These are phyloP conservation scores for Anoura caudifer DNA, from an alignment of 2,113 vertebrate genomes.

Conservation along the genomic window DNA sequence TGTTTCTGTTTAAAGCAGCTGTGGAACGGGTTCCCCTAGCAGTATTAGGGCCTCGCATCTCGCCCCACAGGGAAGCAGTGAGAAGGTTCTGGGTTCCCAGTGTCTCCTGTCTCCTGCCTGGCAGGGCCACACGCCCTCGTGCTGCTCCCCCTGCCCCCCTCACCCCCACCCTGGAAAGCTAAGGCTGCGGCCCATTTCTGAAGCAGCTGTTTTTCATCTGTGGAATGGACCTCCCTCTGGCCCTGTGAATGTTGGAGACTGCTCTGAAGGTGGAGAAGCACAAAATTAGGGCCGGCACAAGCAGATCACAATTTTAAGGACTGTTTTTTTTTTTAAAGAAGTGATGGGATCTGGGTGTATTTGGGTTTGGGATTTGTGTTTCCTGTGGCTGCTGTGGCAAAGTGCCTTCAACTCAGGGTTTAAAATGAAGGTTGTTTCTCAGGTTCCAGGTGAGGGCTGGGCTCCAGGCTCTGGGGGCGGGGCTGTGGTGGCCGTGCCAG, in stretches of 20 bases:
- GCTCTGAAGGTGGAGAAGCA: not conserved
- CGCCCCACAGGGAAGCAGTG: not conserved
- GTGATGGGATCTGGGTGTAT: not conserved
- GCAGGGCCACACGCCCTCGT: not conserved
- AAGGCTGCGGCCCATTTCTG: not conserved
- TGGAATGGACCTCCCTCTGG: not conserved
- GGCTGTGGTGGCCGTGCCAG: not conserved
- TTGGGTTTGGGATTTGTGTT: no score
- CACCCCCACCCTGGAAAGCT: rapidly evolving
- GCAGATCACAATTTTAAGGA: not conserved
- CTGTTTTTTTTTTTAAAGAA: not conserved
- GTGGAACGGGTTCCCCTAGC: not conserved
- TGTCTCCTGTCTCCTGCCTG: not conserved
- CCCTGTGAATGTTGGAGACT: no score
- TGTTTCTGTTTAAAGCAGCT: no score
- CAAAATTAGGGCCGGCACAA: not conserved
- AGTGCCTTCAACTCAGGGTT: not conserved
- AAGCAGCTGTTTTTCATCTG: not conserved
- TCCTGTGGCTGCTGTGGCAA: not conserved
- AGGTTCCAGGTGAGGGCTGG: not conserved
- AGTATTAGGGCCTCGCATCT: not conserved
- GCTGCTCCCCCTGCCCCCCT: no score
- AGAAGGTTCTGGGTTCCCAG: not conserved
- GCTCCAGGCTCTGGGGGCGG: not conserved
- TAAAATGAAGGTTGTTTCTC: rapidly evolving